Percentiles rank a stretch among this genome's conserved stretches.
Conservation (phyloP, 2,797 vertebrate genomes). For the Rhodeus uyekii region DNA sequence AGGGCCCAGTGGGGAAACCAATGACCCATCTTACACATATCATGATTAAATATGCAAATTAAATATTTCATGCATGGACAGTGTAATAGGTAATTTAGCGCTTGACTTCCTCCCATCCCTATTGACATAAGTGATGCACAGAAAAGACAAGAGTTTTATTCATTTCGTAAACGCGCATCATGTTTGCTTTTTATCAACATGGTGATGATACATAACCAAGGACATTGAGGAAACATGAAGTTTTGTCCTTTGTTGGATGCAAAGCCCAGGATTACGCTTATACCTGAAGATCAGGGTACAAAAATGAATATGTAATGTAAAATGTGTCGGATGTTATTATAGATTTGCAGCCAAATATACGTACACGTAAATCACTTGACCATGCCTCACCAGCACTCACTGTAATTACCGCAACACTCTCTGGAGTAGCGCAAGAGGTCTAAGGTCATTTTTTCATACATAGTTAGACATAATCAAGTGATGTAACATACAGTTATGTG, state of each 20-base stretch:
- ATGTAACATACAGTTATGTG: slow-evolving; percentile 2
- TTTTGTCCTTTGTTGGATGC: slow-evolving; percentile 4
- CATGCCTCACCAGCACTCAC: slow-evolving; percentile 9
- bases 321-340: slow-evolving; percentile 2
- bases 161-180: slow-evolving; percentile 13
- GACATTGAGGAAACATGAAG: slow-evolving; percentile 3
- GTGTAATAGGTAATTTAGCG: slow-evolving; percentile 74
- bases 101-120: slow-evolving; percentile 66
- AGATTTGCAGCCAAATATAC: slow-evolving; percentile 9
- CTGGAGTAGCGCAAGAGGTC: background rate
- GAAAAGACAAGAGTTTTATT: slow-evolving; percentile 63
- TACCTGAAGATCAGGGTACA: background rate
- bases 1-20: slow-evolving; percentile 38
- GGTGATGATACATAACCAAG: slow-evolving; percentile 35
- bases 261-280: slow-evolving; percentile 4
- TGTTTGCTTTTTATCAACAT: slow-evolving; percentile 24
- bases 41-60: slow-evolving; percentile 74
- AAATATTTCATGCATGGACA: slow-evolving; percentile 69
- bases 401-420: slow-evolving; percentile 26
- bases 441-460: background rate
- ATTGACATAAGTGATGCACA: slow-evolving; percentile 70
- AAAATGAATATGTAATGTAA: background rate
- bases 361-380: slow-evolving; percentile 16
- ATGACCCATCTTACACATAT: slow-evolving; percentile 52
- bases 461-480: slow-evolving; percentile 12